Percentiles rank a stretch among this genome's conserved stretches.
Conservation (phyloP, 2,797 vertebrate genomes). For the Schizothorax lantsangensis region DNA sequence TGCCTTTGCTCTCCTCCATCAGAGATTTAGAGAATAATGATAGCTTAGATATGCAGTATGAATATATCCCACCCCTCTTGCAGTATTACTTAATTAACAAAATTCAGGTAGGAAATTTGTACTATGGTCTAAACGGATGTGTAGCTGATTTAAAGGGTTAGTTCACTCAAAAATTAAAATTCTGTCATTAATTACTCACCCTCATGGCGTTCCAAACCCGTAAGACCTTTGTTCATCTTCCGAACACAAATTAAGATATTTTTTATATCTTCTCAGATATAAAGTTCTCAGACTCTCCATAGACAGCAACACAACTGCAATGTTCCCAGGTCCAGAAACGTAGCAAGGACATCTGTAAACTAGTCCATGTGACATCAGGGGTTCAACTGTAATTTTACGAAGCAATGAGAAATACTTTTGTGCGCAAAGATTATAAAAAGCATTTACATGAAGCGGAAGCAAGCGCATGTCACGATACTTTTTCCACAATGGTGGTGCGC, state of each 20-base stretch:
- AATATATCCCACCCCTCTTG: not conserved
- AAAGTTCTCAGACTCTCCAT: not conserved
- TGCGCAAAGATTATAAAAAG: not conserved
- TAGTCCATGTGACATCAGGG: not conserved
- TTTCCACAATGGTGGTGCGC: too few species aligned
- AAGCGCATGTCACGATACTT: too few species aligned
- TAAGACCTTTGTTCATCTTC: not conserved
- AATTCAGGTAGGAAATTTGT: not conserved
- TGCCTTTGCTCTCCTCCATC: constrained; percentile 17
- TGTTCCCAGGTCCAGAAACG: not conserved
- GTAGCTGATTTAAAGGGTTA: not conserved
- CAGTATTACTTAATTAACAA: not conserved
- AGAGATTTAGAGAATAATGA: constrained; percentile 22
- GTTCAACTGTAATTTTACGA: not conserved
- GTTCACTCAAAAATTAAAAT: not conserved
- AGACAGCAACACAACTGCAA: not conserved
- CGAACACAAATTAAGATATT: not conserved
- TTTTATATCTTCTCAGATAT: too few species aligned
- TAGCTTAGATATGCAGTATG: not conserved
- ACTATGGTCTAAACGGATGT: not conserved
- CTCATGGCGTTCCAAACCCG: not conserved
- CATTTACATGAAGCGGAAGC: too few species aligned
- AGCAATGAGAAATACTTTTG: not conserved
- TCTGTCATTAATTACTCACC: not conserved
- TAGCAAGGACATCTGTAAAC: not conserved